Evolutionary conservation across 1,140 invertebrate genomes (phyloP).

Genomic region (Diachasmimorpha longicaudata): DNA sequence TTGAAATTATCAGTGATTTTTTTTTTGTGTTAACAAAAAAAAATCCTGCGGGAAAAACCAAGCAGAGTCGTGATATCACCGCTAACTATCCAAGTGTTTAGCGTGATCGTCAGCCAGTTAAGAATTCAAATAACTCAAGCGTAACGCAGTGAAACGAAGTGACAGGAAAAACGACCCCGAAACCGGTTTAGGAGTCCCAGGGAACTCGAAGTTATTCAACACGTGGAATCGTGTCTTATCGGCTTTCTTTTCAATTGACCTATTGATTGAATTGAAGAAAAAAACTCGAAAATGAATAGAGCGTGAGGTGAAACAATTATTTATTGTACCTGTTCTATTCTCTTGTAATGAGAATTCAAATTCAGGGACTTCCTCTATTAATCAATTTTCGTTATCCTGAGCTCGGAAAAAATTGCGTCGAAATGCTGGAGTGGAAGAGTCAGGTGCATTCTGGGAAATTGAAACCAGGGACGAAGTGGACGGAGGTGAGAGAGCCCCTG

Average conservation of each 20-base stretch:
- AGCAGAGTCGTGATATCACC: background rate
- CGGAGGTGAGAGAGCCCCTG: background rate
- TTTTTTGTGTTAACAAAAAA: no score
- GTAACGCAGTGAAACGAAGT: constrained; percentile 20
- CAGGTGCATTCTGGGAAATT: constrained; percentile 1
- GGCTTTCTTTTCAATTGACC: background rate
- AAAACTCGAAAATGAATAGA: background rate
- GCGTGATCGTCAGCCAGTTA: background rate
- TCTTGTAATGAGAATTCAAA: no score
- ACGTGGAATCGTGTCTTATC: constrained; percentile 18
- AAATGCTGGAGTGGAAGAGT: background rate
- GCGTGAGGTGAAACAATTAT: no score
- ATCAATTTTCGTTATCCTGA: background rate
- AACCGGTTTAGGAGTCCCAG: constrained; percentile 7
- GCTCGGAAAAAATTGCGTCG: background rate
- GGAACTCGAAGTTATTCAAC: constrained; percentile 13
- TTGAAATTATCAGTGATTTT: no score
- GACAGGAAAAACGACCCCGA: constrained; percentile 16
- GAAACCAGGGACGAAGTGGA: background rate
- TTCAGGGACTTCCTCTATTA: no score
- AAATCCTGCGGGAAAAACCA: background rate
- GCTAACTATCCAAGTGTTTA: background rate
- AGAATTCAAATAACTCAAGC: constrained; percentile 15
- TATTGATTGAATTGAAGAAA: background rate
- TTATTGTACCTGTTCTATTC: no score